Evolutionary conservation across 1,140 invertebrate genomes (phyloP), one percentile per base, ranked within the genome.

Genomic region (Eupristina koningsbergeri): DNA sequence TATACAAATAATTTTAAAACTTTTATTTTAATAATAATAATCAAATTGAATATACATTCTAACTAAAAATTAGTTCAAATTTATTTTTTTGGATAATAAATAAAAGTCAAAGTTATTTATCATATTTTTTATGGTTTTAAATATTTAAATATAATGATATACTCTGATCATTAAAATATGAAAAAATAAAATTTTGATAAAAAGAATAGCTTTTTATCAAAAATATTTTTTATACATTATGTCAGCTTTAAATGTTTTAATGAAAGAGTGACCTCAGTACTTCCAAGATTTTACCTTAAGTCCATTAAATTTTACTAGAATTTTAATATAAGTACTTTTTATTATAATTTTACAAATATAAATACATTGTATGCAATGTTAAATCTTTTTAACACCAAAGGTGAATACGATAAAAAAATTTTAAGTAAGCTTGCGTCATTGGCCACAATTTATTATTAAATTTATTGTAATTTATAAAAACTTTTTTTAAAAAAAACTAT

Each of bases 251-350:
- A 79, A 64, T 22, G 47, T 31, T 45, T 79, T 45, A 78, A 78
- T 63, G 76, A 78, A 67, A 22, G 63, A 79, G 29, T 69, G 11
- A n/a, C 31, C 73, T 11, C 19, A 53, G 47, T 71, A 80, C 64
- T 73, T 80, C 79, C 47, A 58, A 71, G 17, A 8, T 36, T 64
- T 80, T 50, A 34, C 3, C 22, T 45, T 45, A 75, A n/a, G 13
- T 75, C 5, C 22, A 50, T 34, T 75, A 13, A 45, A 47, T 26
- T 73, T 73, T 41, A n/a, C 13, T 29, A 29, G 17, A 19, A 45
- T 19, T 47, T 45, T 47, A 64, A 31, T 79, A 50, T 36, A 2
- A 29, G 50, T 73, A 19, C 11, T 39, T 34, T 13, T 71, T 15
- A 80, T 47, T 58, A 58, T 53, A 8, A 47, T 53, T 73, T 31